phyloP scores from a whole-genome alignment of 2,113 vertebrate species.

The Mesitornis unicolor region DNA sequence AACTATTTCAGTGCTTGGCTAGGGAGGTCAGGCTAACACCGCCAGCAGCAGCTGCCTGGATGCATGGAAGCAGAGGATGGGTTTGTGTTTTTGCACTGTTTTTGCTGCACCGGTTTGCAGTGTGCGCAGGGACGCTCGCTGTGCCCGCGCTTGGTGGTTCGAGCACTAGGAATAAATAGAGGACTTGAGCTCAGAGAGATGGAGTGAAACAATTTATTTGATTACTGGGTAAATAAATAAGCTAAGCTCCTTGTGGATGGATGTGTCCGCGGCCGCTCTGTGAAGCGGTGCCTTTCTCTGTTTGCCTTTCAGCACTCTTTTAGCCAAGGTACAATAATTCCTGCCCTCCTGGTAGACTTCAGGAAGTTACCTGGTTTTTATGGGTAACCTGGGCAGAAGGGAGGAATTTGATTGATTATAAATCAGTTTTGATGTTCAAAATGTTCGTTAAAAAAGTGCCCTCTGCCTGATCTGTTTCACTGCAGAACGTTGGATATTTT shows the following conservation, averaged over 20 bases:
- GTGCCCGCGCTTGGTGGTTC: fast-evolving
- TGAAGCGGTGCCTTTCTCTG: neutral
- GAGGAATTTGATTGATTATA: neutral
- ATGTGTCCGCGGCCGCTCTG: fast-evolving
- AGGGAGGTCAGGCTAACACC: fast-evolving
- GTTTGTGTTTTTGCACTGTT: fast-evolving
- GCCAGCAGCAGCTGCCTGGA: fast-evolving
- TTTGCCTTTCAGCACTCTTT: neutral
- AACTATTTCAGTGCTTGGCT: fast-evolving
- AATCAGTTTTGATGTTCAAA: neutral
- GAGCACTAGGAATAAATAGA: neutral
- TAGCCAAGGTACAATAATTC: neutral
- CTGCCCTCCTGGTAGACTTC: neutral
- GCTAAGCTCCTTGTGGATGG: neutral
- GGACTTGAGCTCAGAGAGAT: neutral
- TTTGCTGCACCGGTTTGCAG: neutral
- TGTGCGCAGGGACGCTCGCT: fast-evolving
- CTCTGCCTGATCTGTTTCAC: neutral
- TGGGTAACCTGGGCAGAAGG: neutral
- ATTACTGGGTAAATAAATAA: neutral
- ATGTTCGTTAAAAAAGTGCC: neutral
- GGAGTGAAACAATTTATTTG: neutral
- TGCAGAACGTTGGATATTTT: neutral
- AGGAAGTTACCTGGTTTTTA: neutral
- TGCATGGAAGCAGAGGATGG: neutral